Evolutionary conservation across 2,113 vertebrate species (phyloP), one percentile per base, ranked within the genome.

Genomic region (Campylomormyrus tamandua): DNA sequence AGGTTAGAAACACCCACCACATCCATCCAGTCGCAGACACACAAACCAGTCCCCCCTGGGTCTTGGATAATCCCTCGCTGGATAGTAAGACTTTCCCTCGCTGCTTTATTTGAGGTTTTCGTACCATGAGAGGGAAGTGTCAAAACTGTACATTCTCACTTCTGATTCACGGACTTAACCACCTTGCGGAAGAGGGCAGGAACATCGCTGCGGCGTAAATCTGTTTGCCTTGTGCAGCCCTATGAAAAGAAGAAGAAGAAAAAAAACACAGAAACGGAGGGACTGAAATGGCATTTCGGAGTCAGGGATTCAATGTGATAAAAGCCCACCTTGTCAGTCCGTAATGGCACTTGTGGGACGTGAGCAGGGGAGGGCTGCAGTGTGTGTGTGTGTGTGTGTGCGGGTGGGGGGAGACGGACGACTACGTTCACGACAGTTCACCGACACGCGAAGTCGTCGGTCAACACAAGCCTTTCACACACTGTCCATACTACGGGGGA

Each of bases 111-210:
- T 95, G 95, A 96, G 95, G 96, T 94, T 94, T 96, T 97, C 96
- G 95, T 97, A 96, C 94, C 91, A 58, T 93, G 93, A 94, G 95
- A 92, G 94, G 95, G 95, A 97, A 96, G 98, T 99, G 98, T 97
- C 97, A 99, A 99, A 98, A 98, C 96, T 97, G 95, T 94, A 98
- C 95, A 96, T 98, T 99, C 97, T 97, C 98, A 98, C 97, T 95
- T 98, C 96, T 97, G 97, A 98, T 96, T 98, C 97, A 98, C 96
- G 95, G 91, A 96, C 96, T 96, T 97, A 97, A 97, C 96, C 96
- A 97, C 97, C 96, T 95, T 96, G 96, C 95, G 95, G 96, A 95
- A 97, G 96, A 91, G 83, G 94, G 95, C 94, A 95, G 96, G 62
- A 96, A 94, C 95, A 97, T 96, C 97, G 96, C 96, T 96, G 97